A percentile compares a stretch with the other conserved stretches of the same genome.
phyloP scores from a whole-genome alignment of 2,888 invertebrate species.

The Tipula vernalis region DNA sequence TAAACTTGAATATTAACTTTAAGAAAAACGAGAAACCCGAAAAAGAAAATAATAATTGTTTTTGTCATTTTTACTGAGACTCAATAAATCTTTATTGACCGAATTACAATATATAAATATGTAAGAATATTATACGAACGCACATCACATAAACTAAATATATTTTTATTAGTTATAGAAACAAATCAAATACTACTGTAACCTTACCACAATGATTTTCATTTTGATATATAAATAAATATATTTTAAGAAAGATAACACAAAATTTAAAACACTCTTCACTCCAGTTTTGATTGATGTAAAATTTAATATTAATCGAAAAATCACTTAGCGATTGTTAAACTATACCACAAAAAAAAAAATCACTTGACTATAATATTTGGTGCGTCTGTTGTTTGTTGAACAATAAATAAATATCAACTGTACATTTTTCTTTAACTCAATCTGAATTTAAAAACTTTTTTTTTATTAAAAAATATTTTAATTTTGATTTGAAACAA shows the following conservation, averaged over 20 bases:
- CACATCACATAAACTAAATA: background rate
- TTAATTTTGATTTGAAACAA: background rate
- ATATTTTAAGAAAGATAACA: background rate
- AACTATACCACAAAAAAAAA: background rate
- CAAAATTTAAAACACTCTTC: background rate
- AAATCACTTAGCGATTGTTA: background rate
- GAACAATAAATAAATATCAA: background rate
- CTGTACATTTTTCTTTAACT: background rate
- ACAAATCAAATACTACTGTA: background rate
- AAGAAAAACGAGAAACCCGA: background rate
- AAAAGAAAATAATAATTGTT: background rate
- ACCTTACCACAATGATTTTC: background rate
- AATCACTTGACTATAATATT: background rate
- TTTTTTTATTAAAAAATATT: background rate
- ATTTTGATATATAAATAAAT: background rate
- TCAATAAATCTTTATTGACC: background rate
- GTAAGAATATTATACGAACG: background rate
- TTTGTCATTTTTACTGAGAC: background rate
- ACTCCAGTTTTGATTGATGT: background rate
- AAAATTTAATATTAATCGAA: background rate
- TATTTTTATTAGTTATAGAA: background rate
- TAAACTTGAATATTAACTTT: background rate
- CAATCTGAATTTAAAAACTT: constrained; percentile 4
- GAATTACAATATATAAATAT: background rate
- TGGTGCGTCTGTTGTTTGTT: background rate